A percentile compares a stretch with the other conserved stretches of the same genome.
Conservation (phyloP, 2,888 invertebrate genomes). For the Dicyrtomina minuta region DNA sequence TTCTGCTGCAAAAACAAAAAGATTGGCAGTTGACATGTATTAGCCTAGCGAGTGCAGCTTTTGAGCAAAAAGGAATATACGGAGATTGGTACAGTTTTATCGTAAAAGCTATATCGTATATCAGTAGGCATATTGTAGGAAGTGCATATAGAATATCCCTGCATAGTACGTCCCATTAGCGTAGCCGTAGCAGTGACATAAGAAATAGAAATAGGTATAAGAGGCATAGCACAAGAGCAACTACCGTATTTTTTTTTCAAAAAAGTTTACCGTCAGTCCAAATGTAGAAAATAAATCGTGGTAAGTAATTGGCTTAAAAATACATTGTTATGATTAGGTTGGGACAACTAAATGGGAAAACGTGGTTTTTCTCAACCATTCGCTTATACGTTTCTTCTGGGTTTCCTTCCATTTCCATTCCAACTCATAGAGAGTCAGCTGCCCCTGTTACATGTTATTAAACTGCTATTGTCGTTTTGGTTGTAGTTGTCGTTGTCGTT, state of each 20-base stretch:
- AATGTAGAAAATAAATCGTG: background rate
- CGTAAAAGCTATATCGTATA: too few species aligned
- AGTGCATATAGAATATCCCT: too few species aligned
- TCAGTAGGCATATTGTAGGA: background rate
- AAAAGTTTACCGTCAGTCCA: background rate
- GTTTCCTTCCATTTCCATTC: background rate
- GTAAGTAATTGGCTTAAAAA: background rate
- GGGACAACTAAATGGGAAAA: background rate
- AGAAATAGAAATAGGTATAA: too few species aligned
- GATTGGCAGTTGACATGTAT: too few species aligned
- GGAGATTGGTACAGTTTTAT: too few species aligned
- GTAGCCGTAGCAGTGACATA: too few species aligned
- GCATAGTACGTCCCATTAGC: too few species aligned
- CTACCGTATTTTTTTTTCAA: background rate
- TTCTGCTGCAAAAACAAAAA: background rate
- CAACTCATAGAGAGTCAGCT: too few species aligned
- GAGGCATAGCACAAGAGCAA: too few species aligned
- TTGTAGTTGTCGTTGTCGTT: background rate
- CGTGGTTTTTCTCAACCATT: background rate
- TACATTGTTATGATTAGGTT: conserved; percentile 14
- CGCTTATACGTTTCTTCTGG: background rate
- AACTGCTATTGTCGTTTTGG: background rate
- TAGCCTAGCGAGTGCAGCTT: background rate
- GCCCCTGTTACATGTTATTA: too few species aligned
- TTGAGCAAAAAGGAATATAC: background rate